These are phyloP conservation scores for Athene noctua DNA, from an alignment of 2,113 vertebrate species.

Conservation along the genomic window DNA sequence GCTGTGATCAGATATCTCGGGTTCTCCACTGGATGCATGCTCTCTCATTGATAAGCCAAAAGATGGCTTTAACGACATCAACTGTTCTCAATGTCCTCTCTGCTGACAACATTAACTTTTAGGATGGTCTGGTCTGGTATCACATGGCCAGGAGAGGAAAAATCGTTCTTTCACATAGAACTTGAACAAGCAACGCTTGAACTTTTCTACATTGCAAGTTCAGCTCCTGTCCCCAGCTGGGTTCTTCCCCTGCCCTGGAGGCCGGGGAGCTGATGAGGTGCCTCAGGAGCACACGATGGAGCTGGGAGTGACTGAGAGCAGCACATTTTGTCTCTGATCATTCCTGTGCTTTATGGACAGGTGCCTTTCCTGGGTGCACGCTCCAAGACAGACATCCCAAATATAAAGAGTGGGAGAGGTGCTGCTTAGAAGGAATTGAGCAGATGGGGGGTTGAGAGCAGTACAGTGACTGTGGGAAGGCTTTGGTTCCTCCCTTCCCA, in stretches of 20 bases:
- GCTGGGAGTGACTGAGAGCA: not conserved
- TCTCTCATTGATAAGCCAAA: not conserved
- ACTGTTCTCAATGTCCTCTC: not conserved
- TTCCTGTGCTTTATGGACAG: not conserved
- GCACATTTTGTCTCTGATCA: not conserved
- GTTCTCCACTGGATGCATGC: not conserved
- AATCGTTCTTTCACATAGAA: not conserved
- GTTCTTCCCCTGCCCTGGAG: not conserved
- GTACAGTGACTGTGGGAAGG: not conserved
- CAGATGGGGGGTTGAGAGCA: not conserved
- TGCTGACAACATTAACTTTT: not conserved
- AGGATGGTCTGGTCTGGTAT: not conserved
- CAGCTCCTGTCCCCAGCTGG: not conserved
- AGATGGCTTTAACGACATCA: not conserved
- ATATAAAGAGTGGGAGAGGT: not conserved
- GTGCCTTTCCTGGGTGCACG: not conserved
- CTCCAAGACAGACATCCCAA: not conserved
- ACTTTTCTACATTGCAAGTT: not conserved
- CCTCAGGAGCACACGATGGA: not conserved
- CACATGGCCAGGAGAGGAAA: not conserved
- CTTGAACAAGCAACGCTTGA: not conserved
- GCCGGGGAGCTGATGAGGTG: not conserved
- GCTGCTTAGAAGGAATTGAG: not conserved
- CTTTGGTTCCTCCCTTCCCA: not conserved
- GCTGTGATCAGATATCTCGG: not conserved